Evolutionary conservation across 2,113 vertebrate genomes (phyloP).

Genomic region (Herpetotheres cachinnans): DNA sequence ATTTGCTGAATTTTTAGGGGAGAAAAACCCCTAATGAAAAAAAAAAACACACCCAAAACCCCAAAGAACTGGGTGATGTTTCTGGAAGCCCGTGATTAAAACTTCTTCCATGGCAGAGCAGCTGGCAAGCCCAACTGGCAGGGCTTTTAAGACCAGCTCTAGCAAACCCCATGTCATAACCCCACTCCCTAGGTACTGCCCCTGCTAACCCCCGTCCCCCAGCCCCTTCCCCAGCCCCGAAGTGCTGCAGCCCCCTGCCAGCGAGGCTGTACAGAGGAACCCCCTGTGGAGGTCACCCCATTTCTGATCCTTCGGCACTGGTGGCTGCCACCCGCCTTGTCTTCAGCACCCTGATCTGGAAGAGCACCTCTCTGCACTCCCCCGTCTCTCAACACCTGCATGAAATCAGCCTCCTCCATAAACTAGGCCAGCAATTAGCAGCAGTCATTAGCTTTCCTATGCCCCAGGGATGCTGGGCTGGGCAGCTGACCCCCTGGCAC

Average conservation of each 20-base stretch:
- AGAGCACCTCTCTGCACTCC: neutral
- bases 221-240: neutral
- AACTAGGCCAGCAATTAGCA: slow-evolving; percentile 41
- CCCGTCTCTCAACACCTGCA: neutral
- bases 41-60: neutral
- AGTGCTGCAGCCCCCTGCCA: neutral
- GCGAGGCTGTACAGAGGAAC: neutral
- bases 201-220: neutral
- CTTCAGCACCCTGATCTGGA: neutral
- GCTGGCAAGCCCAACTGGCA: neutral
- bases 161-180: neutral
- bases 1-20: neutral
- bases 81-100: neutral
- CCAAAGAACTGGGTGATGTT: neutral
- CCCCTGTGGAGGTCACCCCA: fast-evolving
- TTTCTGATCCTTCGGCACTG: neutral
- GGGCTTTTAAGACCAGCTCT: neutral
- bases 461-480: neutral
- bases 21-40: neutral
- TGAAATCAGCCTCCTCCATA: neutral
- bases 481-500: neutral
- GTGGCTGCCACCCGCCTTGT: neutral
- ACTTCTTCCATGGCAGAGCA: neutral
- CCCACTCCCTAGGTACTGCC: neutral
- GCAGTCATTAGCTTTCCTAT: neutral